phyloP scores from a whole-genome alignment of 2,797 vertebrate genomes.

The Mionectes olivaceus region DNA sequence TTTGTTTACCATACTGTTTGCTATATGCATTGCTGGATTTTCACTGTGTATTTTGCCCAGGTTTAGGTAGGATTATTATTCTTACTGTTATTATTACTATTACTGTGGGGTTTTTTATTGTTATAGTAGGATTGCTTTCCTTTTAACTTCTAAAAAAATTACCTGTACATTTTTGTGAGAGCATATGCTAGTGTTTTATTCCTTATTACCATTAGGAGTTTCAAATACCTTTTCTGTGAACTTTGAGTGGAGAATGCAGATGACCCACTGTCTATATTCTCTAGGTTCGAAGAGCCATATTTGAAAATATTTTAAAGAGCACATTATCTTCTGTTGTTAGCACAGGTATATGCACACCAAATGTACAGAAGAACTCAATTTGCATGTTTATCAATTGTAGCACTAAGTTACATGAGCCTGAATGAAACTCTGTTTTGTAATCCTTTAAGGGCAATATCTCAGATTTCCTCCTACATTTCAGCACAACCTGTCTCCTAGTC shows the following conservation, averaged over 20 bases:
- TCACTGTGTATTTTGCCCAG: not conserved
- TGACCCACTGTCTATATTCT: not conserved
- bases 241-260: not conserved
- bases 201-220: not conserved
- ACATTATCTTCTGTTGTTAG: not conserved
- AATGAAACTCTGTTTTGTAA: not conserved
- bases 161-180: not conserved
- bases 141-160: not conserved
- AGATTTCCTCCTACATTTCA: not conserved
- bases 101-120: not conserved
- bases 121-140: not conserved
- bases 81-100: too few species aligned
- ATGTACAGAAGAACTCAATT: not conserved
- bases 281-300: not conserved
- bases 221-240: not conserved
- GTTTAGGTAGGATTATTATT: not conserved
- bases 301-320: not conserved
- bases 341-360: not conserved
- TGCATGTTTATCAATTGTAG: not conserved
- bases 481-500: not conserved
- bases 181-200: rapidly evolving
- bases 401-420: not conserved
- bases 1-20: not conserved
- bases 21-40: not conserved
- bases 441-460: not conserved